Percentiles rank a stretch among this genome's conserved stretches.
phyloP scores from a whole-genome alignment of 2,797 vertebrate genomes.

The Bothrops alternatus region DNA sequence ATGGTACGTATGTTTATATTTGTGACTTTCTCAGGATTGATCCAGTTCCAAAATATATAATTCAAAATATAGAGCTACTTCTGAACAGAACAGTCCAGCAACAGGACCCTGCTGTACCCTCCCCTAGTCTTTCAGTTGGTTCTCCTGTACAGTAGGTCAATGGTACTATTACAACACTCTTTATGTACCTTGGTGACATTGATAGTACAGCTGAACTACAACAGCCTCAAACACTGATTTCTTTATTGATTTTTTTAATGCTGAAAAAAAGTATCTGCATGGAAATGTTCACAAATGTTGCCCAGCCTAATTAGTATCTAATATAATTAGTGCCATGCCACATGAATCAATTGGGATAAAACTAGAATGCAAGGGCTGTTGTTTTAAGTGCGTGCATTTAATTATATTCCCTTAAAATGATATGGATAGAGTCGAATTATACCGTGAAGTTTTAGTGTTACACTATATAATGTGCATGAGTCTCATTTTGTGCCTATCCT shows the following conservation, averaged over 20 bases:
- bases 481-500: not conserved
- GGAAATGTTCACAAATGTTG: conserved; percentile 36
- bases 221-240: conserved; percentile 8
- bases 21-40: not conserved
- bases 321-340: not conserved
- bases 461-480: not conserved
- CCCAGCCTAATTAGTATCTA: not conserved
- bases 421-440: not conserved
- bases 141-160: conserved; percentile 38
- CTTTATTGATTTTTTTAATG: conserved; percentile 32
- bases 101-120: conserved; percentile 6
- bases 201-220: conserved; percentile 15
- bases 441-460: not conserved
- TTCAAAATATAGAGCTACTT: conserved; percentile 28
- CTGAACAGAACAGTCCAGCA: conserved; percentile 10
- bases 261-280: conserved; percentile 5
- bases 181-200: conserved; percentile 30
- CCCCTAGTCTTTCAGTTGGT: conserved; percentile 1
- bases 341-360: not conserved
- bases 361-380: not conserved
- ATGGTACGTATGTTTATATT: conserved; percentile 24
- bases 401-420: not conserved
- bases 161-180: conserved; percentile 28
- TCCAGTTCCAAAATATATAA: conserved; percentile 7
- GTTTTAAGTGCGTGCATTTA: not conserved